A percentile compares a stretch with the other conserved stretches of the same genome.
phyloP scores from a whole-genome alignment of 2,797 vertebrate genomes.

The Uromys caudimaculatus region DNA sequence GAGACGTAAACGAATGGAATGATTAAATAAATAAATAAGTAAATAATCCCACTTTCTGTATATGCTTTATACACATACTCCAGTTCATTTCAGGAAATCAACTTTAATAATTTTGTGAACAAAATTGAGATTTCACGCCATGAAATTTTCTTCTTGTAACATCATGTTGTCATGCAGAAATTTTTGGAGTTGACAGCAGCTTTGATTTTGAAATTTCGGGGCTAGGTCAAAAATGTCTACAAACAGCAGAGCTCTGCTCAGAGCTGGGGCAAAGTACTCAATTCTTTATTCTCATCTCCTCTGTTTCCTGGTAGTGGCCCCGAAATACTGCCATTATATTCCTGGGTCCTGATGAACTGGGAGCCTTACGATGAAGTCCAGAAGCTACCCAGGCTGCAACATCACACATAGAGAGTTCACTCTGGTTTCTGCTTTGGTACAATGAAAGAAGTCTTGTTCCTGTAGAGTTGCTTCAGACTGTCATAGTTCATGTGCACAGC shows the following conservation, averaged over 20 bases:
- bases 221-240: background rate
- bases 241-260: rapidly evolving
- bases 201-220: background rate
- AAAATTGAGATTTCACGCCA: background rate
- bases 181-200: background rate
- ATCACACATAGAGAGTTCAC: background rate
- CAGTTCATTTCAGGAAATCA: background rate
- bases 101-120: background rate
- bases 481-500: background rate
- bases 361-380: background rate
- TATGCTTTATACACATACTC: background rate
- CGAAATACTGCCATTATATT: rapidly evolving
- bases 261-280: background rate
- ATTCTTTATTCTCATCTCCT: rapidly evolving
- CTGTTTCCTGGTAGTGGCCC: background rate
- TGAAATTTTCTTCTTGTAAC: background rate
- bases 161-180: background rate
- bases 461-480: background rate
- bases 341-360: background rate
- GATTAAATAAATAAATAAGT: too few species aligned
- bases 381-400: background rate
- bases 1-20: too few species aligned
- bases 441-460: background rate
- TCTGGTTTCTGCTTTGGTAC: background rate
- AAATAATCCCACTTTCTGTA: background rate